Evolutionary conservation across 2,113 vertebrate species (phyloP), one percentile per base, ranked within the genome.

Genomic region (Seriola dumerili): DNA sequence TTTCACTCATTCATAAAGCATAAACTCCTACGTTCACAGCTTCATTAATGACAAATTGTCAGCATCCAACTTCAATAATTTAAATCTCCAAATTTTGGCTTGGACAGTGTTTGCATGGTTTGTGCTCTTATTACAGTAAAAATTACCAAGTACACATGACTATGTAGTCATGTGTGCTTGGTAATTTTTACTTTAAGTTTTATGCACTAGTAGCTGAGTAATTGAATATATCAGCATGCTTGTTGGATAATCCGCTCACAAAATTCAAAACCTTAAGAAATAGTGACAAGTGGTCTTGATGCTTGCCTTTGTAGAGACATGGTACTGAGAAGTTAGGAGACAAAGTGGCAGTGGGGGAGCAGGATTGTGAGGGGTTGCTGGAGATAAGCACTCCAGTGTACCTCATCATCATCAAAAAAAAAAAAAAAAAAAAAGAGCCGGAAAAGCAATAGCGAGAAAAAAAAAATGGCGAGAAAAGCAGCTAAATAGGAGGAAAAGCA

Each of bases 401-500:
- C 72, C 63, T 83, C 63, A 72, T 81, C 69, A 83, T 29, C 29
- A 29, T n/a, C n/a, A n/a, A n/a, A n/a, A n/a, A n/a, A 29, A 29
- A 29, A 29, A 29, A 29, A 29, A 50, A 71, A 81, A 67, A 65
- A 81, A 76, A 40, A 67, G 4, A 68, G 70, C 55, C 57, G 36
- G 21, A 76, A 57, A 83, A 64, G 59, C 40, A 71, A 78, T 3
- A 64, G 65, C 42, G 72, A 63, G 19, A 21, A 7, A 62, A 61
- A 23, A 80, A 42, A 83, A 73, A 74, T 64, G 46, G 8, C 2
- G 4, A 79, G 34, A 84, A 87, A 86, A 81, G 73, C 76, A 79
- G 81, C 85, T 71, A 75, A 86, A 91, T 54, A 67, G 76, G 36
- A 90, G 80, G 80, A 79, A 85, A 83, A 87, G 74, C 84, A 67